Evolutionary conservation across 1,140 invertebrate species (phyloP).

Genomic region (Odontomachus brunneus): DNA sequence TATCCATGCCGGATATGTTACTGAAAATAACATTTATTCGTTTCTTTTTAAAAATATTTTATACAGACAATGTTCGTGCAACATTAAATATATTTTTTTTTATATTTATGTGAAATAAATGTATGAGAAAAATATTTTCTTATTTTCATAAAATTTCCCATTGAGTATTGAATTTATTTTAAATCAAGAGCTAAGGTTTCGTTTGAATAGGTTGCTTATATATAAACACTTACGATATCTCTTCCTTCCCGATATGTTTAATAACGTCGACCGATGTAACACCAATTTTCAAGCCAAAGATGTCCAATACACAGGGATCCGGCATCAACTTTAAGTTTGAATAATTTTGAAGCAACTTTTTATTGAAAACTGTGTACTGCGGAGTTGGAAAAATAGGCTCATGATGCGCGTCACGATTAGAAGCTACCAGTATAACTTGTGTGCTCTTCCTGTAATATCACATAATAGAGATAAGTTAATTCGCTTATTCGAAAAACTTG

Average conservation of each 20-base stretch:
- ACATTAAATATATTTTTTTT: no score
- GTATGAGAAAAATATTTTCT: neutral
- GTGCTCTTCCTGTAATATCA: conserved; percentile 87
- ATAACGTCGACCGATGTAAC: conserved; percentile 93
- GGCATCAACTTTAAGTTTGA: conserved; percentile 88
- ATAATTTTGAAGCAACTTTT: conserved; percentile 65
- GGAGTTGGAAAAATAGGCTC: conserved; percentile 93
- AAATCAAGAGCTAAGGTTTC: neutral
- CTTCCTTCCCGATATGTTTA: conserved; percentile 92
- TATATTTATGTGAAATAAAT: neutral
- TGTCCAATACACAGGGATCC: conserved; percentile 92
- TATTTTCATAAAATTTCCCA: neutral
- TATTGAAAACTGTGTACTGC: conserved; percentile 85
- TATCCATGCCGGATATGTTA: conserved; percentile 84
- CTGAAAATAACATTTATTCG: conserved; percentile 69
- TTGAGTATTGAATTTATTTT: neutral
- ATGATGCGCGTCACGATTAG: conserved; percentile 91
- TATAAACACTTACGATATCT: conserved; percentile 89
- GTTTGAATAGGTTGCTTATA: neutral
- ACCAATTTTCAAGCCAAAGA: conserved; percentile 92
- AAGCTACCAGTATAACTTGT: conserved; percentile 91
- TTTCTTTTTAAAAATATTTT: conserved; percentile 28
- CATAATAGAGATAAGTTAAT: neutral
- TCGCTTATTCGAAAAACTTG: no score
- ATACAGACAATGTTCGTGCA: no score